phyloP scores from a whole-genome alignment of 2,113 vertebrate species.

The Pangasianodon gigas region DNA sequence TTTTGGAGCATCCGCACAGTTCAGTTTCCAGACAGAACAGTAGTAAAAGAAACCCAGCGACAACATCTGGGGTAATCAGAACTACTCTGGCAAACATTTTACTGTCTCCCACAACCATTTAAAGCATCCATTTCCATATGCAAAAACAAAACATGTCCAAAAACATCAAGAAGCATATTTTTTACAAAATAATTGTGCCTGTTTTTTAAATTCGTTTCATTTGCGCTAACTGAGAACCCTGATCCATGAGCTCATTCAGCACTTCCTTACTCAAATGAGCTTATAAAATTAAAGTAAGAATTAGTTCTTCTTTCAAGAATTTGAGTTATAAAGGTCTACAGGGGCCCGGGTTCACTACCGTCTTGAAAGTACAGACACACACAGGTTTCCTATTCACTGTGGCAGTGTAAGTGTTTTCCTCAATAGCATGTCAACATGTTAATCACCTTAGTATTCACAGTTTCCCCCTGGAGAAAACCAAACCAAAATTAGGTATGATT shows the following conservation, averaged over 20 bases:
- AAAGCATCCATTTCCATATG: constrained; percentile 53
- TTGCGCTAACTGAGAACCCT: constrained; percentile 24
- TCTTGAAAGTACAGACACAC: constrained; percentile 48
- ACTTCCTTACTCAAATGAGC: constrained; percentile 38
- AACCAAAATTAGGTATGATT: constrained; percentile 57
- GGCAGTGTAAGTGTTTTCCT: constrained; percentile 52
- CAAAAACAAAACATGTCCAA: constrained; percentile 45
- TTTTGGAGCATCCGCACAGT: constrained; percentile 54
- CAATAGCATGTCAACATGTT: constrained; percentile 45
- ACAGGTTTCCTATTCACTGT: constrained; percentile 47
- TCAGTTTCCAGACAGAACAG: constrained; percentile 58
- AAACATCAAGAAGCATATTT: constrained; percentile 44
- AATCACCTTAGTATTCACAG: constrained; percentile 57
- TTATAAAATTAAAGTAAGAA: constrained; percentile 36
- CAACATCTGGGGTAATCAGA: constrained; percentile 60
- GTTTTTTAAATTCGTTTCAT: constrained; percentile 41
- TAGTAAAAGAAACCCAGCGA: constrained; percentile 47
- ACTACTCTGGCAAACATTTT: constrained; percentile 55
- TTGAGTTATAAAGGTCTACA: constrained; percentile 28
- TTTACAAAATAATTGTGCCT: constrained; percentile 25
- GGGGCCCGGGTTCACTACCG: constrained; percentile 29
- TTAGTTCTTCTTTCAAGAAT: constrained; percentile 40
- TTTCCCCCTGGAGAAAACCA: constrained; percentile 51
- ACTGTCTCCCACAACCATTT: constrained; percentile 53
- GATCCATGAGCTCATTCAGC: constrained; percentile 38